These are phyloP conservation scores for Dolichopus griseipennis DNA, from an alignment of 2,888 invertebrate genomes.

Conservation along the genomic window DNA sequence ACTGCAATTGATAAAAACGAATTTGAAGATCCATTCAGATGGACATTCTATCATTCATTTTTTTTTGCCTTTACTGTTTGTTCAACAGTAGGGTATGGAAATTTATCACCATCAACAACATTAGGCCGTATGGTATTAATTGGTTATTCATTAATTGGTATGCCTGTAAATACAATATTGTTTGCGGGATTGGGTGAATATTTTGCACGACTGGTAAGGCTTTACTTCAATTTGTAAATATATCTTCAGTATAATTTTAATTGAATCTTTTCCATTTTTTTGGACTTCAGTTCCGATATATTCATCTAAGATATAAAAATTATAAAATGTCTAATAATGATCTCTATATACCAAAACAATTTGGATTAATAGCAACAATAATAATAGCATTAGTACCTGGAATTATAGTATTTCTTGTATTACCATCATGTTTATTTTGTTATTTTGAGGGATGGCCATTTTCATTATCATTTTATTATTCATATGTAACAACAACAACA, in stretches of 20 bases:
- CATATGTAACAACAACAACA: slow-evolving; percentile 77
- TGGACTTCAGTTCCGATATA: slow-evolving; percentile 55
- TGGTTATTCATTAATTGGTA: slow-evolving; percentile 73
- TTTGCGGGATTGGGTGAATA: slow-evolving; percentile 76
- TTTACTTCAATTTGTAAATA: not conserved
- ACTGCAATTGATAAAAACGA: slow-evolving; percentile 55
- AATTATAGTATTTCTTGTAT: slow-evolving; percentile 73
- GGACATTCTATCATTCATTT: slow-evolving; percentile 87
- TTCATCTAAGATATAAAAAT: slow-evolving; percentile 73
- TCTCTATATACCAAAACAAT: slow-evolving; percentile 56
- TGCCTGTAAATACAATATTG: slow-evolving; percentile 48
- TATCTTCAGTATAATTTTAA: no score
- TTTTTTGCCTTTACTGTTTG: slow-evolving; percentile 87
- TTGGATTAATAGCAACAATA: slow-evolving; percentile 70
- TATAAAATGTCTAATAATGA: slow-evolving; percentile 52
- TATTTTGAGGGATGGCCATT: slow-evolving; percentile 81
- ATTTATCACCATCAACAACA: slow-evolving; percentile 74
- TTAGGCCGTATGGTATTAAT: slow-evolving; percentile 78
- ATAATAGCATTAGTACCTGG: slow-evolving; percentile 81
- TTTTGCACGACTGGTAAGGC: slow-evolving; percentile 66
- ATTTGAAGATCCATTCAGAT: slow-evolving; percentile 54
- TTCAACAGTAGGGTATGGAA: slow-evolving; percentile 88
- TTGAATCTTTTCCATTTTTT: slow-evolving; percentile 25
- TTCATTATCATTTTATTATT: slow-evolving; percentile 74
- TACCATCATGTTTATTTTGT: slow-evolving; percentile 76